A percentile compares a stretch with the other conserved stretches of the same genome.
phyloP scores from a whole-genome alignment of 2,113 vertebrate genomes.

The Semicossyphus pulcher region DNA sequence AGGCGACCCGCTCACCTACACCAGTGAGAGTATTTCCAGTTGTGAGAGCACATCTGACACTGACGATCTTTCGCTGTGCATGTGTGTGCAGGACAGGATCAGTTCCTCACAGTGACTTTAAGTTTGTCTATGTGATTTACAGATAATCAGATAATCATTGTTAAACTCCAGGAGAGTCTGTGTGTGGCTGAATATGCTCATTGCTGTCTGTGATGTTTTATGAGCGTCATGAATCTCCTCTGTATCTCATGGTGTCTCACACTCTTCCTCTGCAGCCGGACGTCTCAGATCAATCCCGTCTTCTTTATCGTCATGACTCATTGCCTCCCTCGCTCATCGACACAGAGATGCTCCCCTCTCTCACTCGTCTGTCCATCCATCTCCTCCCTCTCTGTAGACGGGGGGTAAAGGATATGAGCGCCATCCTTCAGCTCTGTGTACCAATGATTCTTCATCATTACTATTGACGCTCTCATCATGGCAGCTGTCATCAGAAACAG shows the following conservation, averaged over 20 bases:
- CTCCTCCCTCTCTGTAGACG: slow-evolving; percentile 4
- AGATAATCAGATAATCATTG: too few relatives aligned
- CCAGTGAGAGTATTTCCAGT: too few relatives aligned
- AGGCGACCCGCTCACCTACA: too few relatives aligned
- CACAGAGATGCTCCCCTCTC: slow-evolving; percentile 10
- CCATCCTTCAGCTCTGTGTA: slow-evolving; percentile 6
- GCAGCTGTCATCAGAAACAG: slow-evolving; percentile 21
- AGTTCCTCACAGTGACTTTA: too few relatives aligned
- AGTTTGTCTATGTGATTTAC: too few relatives aligned
- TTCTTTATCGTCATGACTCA: slow-evolving; percentile 1
- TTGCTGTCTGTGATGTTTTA: neutral
- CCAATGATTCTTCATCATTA: slow-evolving; percentile 52
- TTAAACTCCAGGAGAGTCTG: too few relatives aligned
- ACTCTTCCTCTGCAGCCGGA: slow-evolving; percentile 2
- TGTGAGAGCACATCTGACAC: too few relatives aligned
- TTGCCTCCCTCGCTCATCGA: neutral
- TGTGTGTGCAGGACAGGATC: too few relatives aligned
- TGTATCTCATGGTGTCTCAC: neutral
- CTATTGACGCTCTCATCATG: slow-evolving; percentile 40
- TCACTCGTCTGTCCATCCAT: slow-evolving; percentile 16
- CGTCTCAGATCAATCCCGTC: slow-evolving; percentile 31
- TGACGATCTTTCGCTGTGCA: too few relatives aligned
- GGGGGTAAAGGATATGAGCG: neutral
- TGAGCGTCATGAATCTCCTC: slow-evolving; percentile 18
- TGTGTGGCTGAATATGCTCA: too few relatives aligned